Percentiles rank a stretch among this genome's conserved stretches.
Evolutionary conservation across 1,140 invertebrate species (phyloP).

Genomic region (Bombus confusus): DNA sequence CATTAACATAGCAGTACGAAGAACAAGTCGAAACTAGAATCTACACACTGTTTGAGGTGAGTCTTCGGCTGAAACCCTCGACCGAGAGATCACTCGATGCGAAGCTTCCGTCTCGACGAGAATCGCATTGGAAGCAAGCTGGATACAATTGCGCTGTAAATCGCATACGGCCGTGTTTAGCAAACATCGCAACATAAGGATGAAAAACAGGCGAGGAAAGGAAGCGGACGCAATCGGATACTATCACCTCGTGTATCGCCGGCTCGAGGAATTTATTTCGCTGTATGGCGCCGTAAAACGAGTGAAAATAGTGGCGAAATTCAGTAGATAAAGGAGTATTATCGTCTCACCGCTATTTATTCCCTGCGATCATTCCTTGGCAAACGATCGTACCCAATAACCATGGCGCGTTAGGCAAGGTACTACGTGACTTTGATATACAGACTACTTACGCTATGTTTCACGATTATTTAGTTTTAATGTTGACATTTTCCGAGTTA

Average conservation of each 20-base stretch:
- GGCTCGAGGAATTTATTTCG: constrained; percentile 19
- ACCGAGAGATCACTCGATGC: neutral
- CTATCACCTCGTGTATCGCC: constrained; percentile 30
- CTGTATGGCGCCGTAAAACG: neutral
- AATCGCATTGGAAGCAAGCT: neutral
- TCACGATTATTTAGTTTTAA: neutral
- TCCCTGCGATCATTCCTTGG: neutral
- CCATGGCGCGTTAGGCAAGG: neutral
- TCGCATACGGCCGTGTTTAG: neutral
- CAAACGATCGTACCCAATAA: neutral
- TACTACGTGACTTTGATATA: neutral
- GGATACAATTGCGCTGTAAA: constrained; percentile 12
- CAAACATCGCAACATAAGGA: constrained; percentile 27
- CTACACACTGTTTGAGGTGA: neutral
- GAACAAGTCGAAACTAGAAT: neutral
- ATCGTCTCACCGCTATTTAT: constrained; percentile 17
- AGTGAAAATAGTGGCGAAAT: constrained; percentile 6
- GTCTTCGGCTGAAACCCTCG: neutral
- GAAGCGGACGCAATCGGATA: constrained; percentile 33
- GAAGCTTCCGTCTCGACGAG: neutral
- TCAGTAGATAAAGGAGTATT: constrained; percentile 14
- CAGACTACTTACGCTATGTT: neutral
- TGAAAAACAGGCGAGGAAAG: constrained; percentile 8
- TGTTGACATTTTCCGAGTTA: neutral
- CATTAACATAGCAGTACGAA: too few species aligned